Evolutionary conservation across 2,113 vertebrate genomes (phyloP).

Genomic region (Leucoraja erinaceus): DNA sequence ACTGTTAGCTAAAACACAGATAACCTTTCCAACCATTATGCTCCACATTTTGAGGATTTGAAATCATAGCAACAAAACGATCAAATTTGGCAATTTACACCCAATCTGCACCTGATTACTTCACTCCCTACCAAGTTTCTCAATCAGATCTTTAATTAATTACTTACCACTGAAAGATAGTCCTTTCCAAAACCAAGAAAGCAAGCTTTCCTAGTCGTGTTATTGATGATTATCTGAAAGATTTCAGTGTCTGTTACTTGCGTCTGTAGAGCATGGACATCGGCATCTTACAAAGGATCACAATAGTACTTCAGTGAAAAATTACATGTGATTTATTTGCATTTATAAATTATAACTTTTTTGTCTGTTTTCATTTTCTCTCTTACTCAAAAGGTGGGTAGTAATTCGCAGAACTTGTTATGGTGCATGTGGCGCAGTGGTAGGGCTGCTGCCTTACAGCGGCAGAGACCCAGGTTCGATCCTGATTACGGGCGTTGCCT

Average conservation of each 20-base stretch:
- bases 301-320: not conserved
- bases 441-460: too few relatives aligned
- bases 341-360: not conserved
- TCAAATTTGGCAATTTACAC: too few relatives aligned
- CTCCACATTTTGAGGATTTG: not conserved
- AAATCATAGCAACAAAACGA: not conserved
- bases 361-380: not conserved
- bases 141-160: not conserved
- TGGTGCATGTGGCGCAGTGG: too few relatives aligned
- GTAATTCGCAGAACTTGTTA: not conserved
- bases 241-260: constrained; percentile 41
- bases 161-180: constrained; percentile 42
- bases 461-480: too few relatives aligned
- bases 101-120: not conserved
- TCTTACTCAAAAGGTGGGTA: not conserved
- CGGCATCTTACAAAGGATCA: constrained; percentile 37
- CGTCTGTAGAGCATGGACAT: constrained; percentile 40
- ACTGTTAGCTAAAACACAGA: not conserved
- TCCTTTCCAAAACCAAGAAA: constrained; percentile 40
- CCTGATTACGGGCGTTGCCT: too few relatives aligned
- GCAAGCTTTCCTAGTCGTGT: constrained; percentile 40
- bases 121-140: not conserved
- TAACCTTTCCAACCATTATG: not conserved
- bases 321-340: not conserved
- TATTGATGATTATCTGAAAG: constrained; percentile 42